Evolutionary conservation across 2,888 invertebrate genomes (phyloP).

Genomic region (Sinohyriopsis cumingii): DNA sequence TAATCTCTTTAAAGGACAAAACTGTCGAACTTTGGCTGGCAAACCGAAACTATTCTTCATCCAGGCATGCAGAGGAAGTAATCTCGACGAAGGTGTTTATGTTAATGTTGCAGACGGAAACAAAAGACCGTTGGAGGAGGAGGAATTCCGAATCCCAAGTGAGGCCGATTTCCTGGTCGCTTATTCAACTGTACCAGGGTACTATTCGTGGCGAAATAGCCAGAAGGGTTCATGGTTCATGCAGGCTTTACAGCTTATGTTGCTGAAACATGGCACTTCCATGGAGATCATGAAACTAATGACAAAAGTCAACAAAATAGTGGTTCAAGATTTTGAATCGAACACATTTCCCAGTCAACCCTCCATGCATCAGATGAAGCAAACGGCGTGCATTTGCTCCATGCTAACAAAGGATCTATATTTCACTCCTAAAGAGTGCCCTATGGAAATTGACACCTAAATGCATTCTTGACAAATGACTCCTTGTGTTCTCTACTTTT

Average conservation of each 20-base stretch:
- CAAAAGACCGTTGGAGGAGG: slow-evolving; percentile 73
- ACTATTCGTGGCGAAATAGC: slow-evolving; percentile 70
- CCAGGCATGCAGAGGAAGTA: slow-evolving; percentile 71
- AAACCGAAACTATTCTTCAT: slow-evolving; percentile 86
- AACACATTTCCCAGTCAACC: slow-evolving; percentile 47
- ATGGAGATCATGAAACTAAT: slow-evolving; percentile 61
- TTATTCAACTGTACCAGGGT: slow-evolving; percentile 69
- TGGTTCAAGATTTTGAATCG: slow-evolving; percentile 67
- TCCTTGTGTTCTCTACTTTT: too few relatives aligned
- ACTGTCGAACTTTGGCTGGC: slow-evolving; percentile 87
- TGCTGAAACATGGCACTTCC: slow-evolving; percentile 50
- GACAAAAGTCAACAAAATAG: slow-evolving; percentile 65
- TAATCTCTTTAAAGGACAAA: slow-evolving; percentile 78
- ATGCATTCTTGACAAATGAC: too few relatives aligned
- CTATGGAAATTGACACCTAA: too few relatives aligned
- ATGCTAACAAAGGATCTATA: slow-evolving; percentile 68
- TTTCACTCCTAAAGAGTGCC: slow-evolving; percentile 42
- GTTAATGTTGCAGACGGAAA: slow-evolving; percentile 45
- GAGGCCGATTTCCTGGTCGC: slow-evolving; percentile 70
- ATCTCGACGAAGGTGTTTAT: slow-evolving; percentile 54
- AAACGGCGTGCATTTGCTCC: slow-evolving; percentile 65
- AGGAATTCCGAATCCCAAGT: slow-evolving; percentile 75
- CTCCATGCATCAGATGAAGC: slow-evolving; percentile 59
- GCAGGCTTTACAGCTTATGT: slow-evolving; percentile 62
- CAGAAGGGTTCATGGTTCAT: slow-evolving; percentile 70